phyloP scores from a whole-genome alignment of 2,888 invertebrate species.

The Harpalus rufipes region DNA sequence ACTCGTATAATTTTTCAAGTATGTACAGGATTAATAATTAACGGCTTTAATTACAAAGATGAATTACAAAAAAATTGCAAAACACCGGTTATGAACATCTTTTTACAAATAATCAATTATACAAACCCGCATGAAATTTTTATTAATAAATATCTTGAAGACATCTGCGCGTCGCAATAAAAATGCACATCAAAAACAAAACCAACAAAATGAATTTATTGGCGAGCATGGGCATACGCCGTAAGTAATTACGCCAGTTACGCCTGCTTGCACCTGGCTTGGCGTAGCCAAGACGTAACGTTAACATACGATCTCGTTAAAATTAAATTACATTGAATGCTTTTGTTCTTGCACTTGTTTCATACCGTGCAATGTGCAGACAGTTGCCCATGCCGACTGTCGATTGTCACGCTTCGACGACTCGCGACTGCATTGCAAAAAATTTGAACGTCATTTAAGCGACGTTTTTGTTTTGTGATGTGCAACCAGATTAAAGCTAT shows the following conservation, averaged over 20 bases:
- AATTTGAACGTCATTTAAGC: conserved; percentile 46
- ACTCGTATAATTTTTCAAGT: background rate
- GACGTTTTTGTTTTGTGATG: conserved; percentile 36
- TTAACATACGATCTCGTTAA: conserved; percentile 57
- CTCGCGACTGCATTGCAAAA: conserved; percentile 30
- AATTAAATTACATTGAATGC: conserved; percentile 56
- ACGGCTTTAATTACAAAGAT: background rate
- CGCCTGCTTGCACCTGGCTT: conserved; percentile 57
- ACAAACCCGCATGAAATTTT: conserved; percentile 28
- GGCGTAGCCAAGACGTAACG: conserved; percentile 19
- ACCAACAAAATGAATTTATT: conserved; percentile 56
- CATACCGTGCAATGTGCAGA: conserved; percentile 20
- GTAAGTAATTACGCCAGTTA: conserved; percentile 53
- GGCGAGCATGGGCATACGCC: conserved; percentile 25
- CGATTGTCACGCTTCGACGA: conserved; percentile 57
- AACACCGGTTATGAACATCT: conserved; percentile 9
- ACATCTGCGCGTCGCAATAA: conserved; percentile 42
- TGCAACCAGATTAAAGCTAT: conserved; percentile 27
- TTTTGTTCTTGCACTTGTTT: conserved; percentile 56
- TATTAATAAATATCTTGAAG: conserved; percentile 1
- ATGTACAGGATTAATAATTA: background rate
- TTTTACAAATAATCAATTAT: conserved; percentile 25
- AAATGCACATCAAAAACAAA: conserved; percentile 51
- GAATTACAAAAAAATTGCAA: conserved; percentile 11
- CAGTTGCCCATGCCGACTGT: conserved; percentile 42